Evolutionary conservation across 2,113 vertebrate species (phyloP).

Genomic region (Neofelis nebulosa): DNA sequence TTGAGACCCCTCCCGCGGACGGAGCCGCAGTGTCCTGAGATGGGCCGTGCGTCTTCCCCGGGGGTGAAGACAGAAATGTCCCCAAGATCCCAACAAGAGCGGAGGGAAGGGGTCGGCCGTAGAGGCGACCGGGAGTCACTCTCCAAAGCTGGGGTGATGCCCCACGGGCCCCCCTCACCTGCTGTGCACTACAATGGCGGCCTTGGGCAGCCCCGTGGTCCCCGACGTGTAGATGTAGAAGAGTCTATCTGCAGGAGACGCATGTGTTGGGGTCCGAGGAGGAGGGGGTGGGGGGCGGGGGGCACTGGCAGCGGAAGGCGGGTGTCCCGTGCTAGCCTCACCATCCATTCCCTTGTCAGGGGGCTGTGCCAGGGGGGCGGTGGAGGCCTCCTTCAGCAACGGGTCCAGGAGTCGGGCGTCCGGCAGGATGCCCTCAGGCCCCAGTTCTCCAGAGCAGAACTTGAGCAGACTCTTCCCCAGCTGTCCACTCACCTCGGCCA

Average conservation of each 20-base stretch:
- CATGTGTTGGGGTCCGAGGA: neutral
- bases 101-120: too few relatives aligned
- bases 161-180: slow-evolving; percentile 82
- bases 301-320: neutral
- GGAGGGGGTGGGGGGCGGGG: fast-evolving
- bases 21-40: neutral
- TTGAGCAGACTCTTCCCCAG: slow-evolving; percentile 87
- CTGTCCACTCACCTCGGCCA: slow-evolving; percentile 87
- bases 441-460: slow-evolving; percentile 88
- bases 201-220: slow-evolving; percentile 94
- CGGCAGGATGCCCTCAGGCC: slow-evolving; percentile 75
- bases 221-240: slow-evolving; percentile 96
- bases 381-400: slow-evolving; percentile 82
- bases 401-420: slow-evolving; percentile 87
- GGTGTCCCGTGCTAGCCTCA: slow-evolving; percentile 68
- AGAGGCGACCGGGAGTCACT: neutral
- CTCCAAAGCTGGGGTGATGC: neutral
- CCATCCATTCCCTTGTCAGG: slow-evolving; percentile 89
- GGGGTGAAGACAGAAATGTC: neutral
- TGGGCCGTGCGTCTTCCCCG: neutral
- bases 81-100: neutral
- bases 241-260: slow-evolving; percentile 85
- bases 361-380: slow-evolving; percentile 69
- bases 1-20: neutral
- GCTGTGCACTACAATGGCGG: slow-evolving; percentile 94